A percentile compares a stretch with the other conserved stretches of the same genome.
Evolutionary conservation across 1,140 invertebrate genomes (phyloP).

Genomic region (Zaprionus ghesquierei): DNA sequence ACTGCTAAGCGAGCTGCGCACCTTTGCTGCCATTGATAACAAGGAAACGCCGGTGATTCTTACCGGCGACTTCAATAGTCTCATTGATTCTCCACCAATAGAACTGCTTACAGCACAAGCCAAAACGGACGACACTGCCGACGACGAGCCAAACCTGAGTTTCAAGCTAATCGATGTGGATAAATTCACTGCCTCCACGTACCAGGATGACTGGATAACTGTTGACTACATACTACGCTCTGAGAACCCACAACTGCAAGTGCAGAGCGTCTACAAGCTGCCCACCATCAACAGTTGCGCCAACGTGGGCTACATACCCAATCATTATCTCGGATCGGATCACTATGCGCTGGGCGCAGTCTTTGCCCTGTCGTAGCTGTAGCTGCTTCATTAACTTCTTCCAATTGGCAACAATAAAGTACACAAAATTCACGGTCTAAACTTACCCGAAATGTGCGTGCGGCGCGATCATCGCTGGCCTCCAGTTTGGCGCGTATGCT

Average conservation of each 20-base stretch:
- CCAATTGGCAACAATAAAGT: no score
- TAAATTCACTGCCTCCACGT: constrained; percentile 85
- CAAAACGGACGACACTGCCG: background rate
- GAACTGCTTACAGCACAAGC: background rate
- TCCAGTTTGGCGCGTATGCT: constrained; percentile 74
- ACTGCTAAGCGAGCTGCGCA: constrained; percentile 92
- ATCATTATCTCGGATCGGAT: constrained; percentile 89
- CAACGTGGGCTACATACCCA: constrained; percentile 87
- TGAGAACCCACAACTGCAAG: constrained; percentile 28
- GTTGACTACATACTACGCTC: constrained; percentile 92
- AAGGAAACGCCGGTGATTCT: constrained; percentile 88
- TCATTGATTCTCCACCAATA: constrained; percentile 86
- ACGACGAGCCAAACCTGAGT: background rate
- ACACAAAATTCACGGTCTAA: constrained; percentile 9
- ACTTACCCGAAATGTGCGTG: constrained; percentile 73
- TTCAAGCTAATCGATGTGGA: constrained; percentile 80
- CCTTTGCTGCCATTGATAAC: constrained; percentile 84
- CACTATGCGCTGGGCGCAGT: constrained; percentile 87
- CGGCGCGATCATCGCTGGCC: constrained; percentile 65
- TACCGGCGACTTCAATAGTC: constrained; percentile 95
- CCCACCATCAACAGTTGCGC: constrained; percentile 86
- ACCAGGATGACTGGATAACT: constrained; percentile 89
- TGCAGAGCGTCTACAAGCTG: constrained; percentile 84
- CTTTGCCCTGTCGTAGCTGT: constrained; percentile 54
- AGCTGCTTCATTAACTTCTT: background rate